Base-by-base conservation (phyloP, 2,797 vertebrate species). In the Podarcis lilfordi region DNA sequence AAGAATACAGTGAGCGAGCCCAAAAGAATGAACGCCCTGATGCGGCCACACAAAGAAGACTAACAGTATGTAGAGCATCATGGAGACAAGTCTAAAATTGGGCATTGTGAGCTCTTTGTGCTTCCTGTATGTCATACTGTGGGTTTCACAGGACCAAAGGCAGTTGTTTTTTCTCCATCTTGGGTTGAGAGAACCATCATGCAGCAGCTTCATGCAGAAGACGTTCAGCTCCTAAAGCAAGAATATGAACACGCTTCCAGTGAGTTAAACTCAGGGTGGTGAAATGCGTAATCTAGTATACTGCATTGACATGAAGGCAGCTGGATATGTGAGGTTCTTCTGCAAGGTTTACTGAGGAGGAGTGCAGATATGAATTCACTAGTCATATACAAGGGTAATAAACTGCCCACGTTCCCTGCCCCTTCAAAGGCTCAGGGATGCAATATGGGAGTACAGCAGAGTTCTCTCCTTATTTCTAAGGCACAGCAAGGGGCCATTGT, bases 1-100 rank as follows among this genome's bases (percentile, higher is more conserved):
- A 75, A 92, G 77, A 29, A 72, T 37, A 76, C 93, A 94, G 9
- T 82, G 82, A 4, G 55, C 21, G 35, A 89, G 86, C 25, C 92
- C 92, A 74, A 90, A 94, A 55, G 86, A 61, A 25, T 86, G 40
- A 13, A 32, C 75, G 4, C 10, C n/a, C 66, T 74, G 19, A 1
- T 19, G 27, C 8, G 37, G 21, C 75, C 74, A 86, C 21, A 23
- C 5, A 55, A 74, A 84, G 19, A 85, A 10, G 8, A 4, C 7
- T 37, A 79, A 17, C 8, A 89, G n/a, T 1, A 7, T 25, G 71
- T 19, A 80, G 29, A 86, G 25, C 29, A 29, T 84, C 45, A 59
- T 32, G n/a, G 61, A 4, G 15, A 88, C 7, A 25, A 25, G 21
- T 6, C 17, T 71, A 21, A 69, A 78, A 50, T 1, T 35, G 23